Evolutionary conservation across 2,113 vertebrate genomes (phyloP).

Genomic region (Isurus oxyrinchus): DNA sequence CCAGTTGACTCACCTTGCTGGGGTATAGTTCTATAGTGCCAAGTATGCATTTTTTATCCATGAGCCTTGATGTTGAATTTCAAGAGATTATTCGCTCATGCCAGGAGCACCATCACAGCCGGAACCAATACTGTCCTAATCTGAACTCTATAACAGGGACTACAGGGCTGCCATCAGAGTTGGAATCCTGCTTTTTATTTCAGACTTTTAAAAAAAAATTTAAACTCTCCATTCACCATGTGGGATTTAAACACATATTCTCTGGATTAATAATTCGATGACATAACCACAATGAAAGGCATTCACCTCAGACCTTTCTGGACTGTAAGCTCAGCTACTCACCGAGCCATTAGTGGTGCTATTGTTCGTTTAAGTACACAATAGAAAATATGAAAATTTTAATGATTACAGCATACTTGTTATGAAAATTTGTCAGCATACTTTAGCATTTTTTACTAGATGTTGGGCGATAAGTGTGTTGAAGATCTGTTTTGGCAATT

Average conservation of each 20-base stretch:
- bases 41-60: neutral
- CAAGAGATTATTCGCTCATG: neutral
- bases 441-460: neutral
- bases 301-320: neutral
- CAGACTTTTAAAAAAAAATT: neutral
- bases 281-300: too few relatives aligned
- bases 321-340: neutral
- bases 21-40: neutral
- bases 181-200: neutral
- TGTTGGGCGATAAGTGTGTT: too few relatives aligned
- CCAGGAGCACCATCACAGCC: too few relatives aligned
- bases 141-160: neutral
- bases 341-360: neutral
- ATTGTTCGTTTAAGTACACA: neutral
- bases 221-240: too few relatives aligned
- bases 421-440: neutral
- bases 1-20: neutral
- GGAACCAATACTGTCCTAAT: neutral
- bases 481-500: too few relatives aligned
- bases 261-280: too few relatives aligned
- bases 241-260: too few relatives aligned
- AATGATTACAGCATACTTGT: neutral
- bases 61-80: neutral
- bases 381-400: neutral
- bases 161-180: neutral